These are phyloP conservation scores for Unio pictorum DNA, from an alignment of 2,888 invertebrate genomes.

Conservation along the genomic window DNA sequence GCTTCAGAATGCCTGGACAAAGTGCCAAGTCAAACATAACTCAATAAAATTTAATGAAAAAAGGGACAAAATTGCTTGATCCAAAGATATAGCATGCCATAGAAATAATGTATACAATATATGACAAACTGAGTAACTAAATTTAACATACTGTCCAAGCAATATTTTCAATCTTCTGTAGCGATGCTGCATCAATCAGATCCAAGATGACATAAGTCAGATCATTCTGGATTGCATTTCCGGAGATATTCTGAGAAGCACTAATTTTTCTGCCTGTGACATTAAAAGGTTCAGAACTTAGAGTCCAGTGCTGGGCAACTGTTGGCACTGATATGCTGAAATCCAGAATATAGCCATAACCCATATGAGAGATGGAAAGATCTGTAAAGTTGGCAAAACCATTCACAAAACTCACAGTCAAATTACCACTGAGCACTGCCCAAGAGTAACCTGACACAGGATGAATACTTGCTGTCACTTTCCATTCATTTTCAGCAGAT, in stretches of 20 bases:
- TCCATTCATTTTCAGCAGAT: conserved; percentile 50
- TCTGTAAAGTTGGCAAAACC: conserved; percentile 63
- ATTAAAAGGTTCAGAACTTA: conserved; percentile 27
- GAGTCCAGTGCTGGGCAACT: conserved; percentile 38
- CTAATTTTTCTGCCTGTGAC: conserved; percentile 33
- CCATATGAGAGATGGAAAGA: conserved; percentile 52
- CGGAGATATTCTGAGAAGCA: conserved; percentile 18
- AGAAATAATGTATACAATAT: too few relatives aligned
- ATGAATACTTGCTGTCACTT: conserved; percentile 46
- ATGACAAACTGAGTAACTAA: too few relatives aligned
- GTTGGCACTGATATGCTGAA: conserved; percentile 49
- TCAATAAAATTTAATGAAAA: too few relatives aligned
- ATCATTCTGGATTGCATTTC: conserved; percentile 15
- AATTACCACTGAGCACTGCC: conserved; percentile 44
- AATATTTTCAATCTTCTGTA: conserved; percentile 28
- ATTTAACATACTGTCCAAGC: conserved; percentile 39
- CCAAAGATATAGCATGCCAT: too few relatives aligned
- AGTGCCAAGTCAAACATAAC: too few relatives aligned
- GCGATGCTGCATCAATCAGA: conserved; percentile 29
- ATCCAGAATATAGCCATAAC: conserved; percentile 45
- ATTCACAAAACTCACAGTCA: conserved; percentile 35
- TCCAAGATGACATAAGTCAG: conserved; percentile 27
- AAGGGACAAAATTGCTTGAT: too few relatives aligned
- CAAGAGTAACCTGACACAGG: conserved; percentile 34
- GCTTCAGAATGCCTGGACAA: too few relatives aligned